Base-by-base conservation (phyloP, 2,113 vertebrate genomes). In the Ifrita kowaldi region DNA sequence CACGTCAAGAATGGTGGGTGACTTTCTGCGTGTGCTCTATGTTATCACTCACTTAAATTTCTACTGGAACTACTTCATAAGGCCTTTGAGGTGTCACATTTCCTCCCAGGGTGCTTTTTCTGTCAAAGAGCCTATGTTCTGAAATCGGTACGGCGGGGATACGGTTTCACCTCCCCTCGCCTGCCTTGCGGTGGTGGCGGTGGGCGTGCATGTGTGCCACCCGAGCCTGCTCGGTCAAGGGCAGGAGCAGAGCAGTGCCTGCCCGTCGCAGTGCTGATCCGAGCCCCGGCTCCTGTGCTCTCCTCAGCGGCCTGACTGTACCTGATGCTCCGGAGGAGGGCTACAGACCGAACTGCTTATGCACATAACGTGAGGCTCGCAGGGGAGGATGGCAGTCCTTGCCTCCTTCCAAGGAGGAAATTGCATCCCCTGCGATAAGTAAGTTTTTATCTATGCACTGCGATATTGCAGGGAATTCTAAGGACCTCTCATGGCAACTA, bases 381-480 rank as follows among this genome's bases (percentile, higher is more conserved):
- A 32, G 50, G 49, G 77, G 47, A 86, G 76, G 37, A 82, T 33
- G 23, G 64, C 56, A 50, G 67, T 22, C 83, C 44, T 73, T 18
- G 35, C 50, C 78, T 85, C 65, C 77, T 87, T 68, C 55, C 76
- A 59, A 85, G 90, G 75, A 86, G 87, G 67, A 92, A 91, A 95
- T 44, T 21, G 22, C 69, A 90, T 88, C 83, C 70, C 56, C 69
- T 75, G 56, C 5, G 19, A 84, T 82, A 86, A 94, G 21, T 88
- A 84, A 95, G 84, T 96, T 93, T 86, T 89, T 79, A 93, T 89
- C 87, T 46, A 63, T 12, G 69, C 80, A 15, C 68, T 65, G 77
- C 5, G 26, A 95, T 95, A 86, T 94, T 85, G 84, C 87, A 88
- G 83, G 83, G 87, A 96, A 90, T 94, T 86, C 88, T 67, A 90